phyloP scores from a whole-genome alignment of 2,113 vertebrate genomes.

The Sakesphorus luctuosus region DNA sequence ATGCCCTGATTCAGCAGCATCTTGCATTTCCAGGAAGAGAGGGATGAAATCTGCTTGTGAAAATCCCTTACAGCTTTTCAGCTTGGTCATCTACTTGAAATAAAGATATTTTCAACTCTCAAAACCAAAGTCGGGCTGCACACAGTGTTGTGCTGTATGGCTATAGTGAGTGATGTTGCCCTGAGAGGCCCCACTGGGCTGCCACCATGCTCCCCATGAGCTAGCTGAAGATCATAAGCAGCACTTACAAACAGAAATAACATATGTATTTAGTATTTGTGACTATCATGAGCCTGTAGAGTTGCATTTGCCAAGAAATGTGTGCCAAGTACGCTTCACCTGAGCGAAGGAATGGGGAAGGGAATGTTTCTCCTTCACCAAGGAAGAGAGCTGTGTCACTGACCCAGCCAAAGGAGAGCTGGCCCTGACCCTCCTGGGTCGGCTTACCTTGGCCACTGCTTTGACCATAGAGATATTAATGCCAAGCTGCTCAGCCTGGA shows the following conservation, averaged over 20 bases:
- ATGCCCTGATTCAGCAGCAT: not conserved
- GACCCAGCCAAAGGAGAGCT: not conserved
- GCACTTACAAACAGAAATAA: not conserved
- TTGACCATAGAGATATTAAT: not conserved
- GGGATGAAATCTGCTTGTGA: not conserved
- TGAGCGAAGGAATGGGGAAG: not conserved
- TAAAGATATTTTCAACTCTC: constrained; percentile 59
- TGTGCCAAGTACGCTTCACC: accelerated
- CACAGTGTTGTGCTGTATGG: not conserved
- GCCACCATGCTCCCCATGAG: not conserved
- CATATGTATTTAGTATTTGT: not conserved
- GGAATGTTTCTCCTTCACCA: not conserved
- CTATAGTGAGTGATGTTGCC: not conserved
- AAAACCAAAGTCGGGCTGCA: constrained; percentile 30
- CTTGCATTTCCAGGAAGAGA: not conserved
- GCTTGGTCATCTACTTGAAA: constrained; percentile 45
- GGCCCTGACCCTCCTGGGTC: not conserved
- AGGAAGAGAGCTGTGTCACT: not conserved
- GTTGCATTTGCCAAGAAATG: not conserved
- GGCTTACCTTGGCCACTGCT: not conserved
- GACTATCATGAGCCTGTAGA: not conserved
- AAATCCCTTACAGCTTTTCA: constrained; percentile 48
- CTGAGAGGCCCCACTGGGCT: not conserved
- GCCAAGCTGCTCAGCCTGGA: not conserved
- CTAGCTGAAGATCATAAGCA: not conserved